Conservation (phyloP, 2,113 vertebrate genomes). For the Motacilla tschutschensis region DNA sequence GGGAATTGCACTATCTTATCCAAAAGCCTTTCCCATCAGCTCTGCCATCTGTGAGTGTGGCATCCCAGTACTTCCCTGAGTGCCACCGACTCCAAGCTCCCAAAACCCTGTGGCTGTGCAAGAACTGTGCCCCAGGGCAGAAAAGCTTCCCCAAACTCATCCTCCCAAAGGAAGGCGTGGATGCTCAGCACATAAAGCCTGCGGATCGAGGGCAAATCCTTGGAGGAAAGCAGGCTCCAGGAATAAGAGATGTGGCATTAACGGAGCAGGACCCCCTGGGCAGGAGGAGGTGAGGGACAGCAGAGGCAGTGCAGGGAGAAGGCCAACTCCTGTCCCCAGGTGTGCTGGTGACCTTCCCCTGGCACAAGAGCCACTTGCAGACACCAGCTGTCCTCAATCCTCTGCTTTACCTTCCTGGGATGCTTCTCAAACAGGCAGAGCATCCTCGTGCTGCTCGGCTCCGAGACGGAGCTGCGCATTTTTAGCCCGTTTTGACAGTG, state of each 20-base stretch:
- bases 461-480: rapidly evolving
- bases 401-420: not conserved
- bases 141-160: not conserved
- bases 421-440: not conserved
- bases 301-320: not conserved
- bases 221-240: not conserved
- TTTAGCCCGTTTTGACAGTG: not conserved
- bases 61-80: not conserved
- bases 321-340: not conserved
- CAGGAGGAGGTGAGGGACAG: not conserved
- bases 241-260: not conserved
- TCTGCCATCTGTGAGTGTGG: not conserved
- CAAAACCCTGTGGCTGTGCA: not conserved
- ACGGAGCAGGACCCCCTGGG: rapidly evolving
- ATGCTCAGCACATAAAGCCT: not conserved
- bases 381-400: not conserved
- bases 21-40: not conserved
- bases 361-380: not conserved
- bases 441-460: not conserved
- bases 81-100: not conserved
- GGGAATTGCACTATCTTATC: not conserved
- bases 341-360: not conserved
- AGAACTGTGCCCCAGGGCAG: not conserved
- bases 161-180: not conserved
- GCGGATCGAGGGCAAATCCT: rapidly evolving